A percentile compares a stretch with the other conserved stretches of the same genome.
phyloP scores from a whole-genome alignment of 2,888 invertebrate species.

The Phyto melanocephala region DNA sequence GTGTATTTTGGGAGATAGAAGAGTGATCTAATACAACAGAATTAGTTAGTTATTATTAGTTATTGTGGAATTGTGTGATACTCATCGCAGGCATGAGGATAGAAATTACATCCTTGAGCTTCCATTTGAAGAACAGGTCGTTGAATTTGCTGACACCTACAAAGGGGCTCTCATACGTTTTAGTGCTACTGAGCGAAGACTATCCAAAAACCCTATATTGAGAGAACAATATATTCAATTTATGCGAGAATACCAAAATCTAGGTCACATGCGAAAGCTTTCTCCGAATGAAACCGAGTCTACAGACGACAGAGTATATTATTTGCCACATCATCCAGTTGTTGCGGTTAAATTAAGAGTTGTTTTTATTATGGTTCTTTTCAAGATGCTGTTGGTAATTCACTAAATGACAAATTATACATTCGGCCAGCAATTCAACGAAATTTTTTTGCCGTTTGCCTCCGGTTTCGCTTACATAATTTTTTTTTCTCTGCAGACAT shows the following conservation, averaged over 20 bases:
- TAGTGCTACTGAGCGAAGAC: slow-evolving; percentile 9
- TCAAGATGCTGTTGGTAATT: not conserved
- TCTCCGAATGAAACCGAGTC: not conserved
- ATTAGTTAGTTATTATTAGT: too few species aligned
- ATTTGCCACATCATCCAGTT: slow-evolving; percentile 46
- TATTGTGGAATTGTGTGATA: not conserved
- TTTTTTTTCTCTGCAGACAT: too few species aligned
- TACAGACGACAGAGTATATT: not conserved
- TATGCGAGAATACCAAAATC: slow-evolving; percentile 17
- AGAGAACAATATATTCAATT: slow-evolving; percentile 11
- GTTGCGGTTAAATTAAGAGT: slow-evolving; percentile 44
- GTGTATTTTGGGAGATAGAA: slow-evolving; percentile 30
- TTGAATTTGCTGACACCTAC: not conserved
- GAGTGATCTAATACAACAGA: not conserved
- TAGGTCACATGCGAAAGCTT: slow-evolving; percentile 31
- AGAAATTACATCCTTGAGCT: slow-evolving; percentile 5
- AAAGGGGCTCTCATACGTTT: slow-evolving; percentile 17
- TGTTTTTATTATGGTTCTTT: slow-evolving; percentile 52
- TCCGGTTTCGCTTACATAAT: slow-evolving; percentile 62
- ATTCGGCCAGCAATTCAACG: slow-evolving; percentile 29
- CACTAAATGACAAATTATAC: slow-evolving; percentile 12
- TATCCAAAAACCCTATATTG: not conserved
- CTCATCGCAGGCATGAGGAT: not conserved
- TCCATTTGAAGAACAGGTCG: not conserved
- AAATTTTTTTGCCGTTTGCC: slow-evolving; percentile 54